These are phyloP conservation scores for Chiloscyllium plagiosum DNA, from an alignment of 2,113 vertebrate species.

Conservation along the genomic window DNA sequence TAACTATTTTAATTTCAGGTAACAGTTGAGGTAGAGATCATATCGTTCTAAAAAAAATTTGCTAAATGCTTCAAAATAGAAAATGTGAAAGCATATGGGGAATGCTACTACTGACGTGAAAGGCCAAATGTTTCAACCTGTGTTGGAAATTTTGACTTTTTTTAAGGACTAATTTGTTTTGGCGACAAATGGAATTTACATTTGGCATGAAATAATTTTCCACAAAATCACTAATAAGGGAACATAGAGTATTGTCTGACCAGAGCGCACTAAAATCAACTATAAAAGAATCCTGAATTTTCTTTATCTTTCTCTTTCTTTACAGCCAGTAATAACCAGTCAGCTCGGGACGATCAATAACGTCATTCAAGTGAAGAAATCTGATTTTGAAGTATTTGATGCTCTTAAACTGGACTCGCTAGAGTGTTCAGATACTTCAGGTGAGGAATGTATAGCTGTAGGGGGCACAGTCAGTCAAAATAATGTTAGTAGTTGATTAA, in stretches of 20 bases:
- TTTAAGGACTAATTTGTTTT: not conserved
- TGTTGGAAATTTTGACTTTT: not conserved
- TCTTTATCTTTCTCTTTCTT: constrained; percentile 39
- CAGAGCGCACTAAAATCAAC: not conserved
- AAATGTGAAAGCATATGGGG: not conserved
- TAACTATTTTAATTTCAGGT: not conserved
- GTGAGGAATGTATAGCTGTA: constrained; percentile 55
- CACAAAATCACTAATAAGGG: not conserved
- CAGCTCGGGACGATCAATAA: constrained; percentile 96
- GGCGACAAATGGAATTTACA: not conserved
- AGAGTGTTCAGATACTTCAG: constrained; percentile 87
- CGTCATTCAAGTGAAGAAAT: constrained; percentile 92
- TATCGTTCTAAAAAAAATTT: not conserved
- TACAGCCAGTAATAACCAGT: constrained; percentile 87
- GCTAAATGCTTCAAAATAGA: not conserved
- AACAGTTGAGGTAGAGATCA: not conserved
- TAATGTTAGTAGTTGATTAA: not conserved
- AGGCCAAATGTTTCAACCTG: not conserved
- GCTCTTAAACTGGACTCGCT: constrained; percentile 90
- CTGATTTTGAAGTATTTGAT: constrained; percentile 95
- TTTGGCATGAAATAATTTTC: not conserved
- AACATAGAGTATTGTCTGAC: not conserved
- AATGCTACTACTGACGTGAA: not conserved
- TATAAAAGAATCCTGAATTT: not conserved
- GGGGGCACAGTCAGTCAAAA: not conserved